Evolutionary conservation across 1,140 invertebrate genomes (phyloP).

Genomic region (Cyclina sinensis): DNA sequence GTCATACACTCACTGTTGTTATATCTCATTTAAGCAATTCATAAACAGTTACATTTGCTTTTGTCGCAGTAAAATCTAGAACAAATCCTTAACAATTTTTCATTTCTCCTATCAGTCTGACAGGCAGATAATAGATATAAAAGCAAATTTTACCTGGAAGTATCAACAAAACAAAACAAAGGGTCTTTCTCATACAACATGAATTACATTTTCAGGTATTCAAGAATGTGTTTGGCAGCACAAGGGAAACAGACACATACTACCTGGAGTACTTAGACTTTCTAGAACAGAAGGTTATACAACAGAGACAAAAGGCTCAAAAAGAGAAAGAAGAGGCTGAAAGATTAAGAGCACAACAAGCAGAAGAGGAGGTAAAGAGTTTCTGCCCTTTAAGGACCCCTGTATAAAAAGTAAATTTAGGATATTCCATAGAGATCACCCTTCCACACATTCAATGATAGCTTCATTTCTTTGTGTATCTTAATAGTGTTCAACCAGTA

Average conservation of each 20-base stretch:
- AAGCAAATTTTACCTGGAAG: too few relatives aligned
- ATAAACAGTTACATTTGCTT: background rate
- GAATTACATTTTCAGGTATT: constrained; percentile 7
- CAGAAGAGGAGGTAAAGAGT: constrained; percentile 60
- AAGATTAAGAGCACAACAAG: background rate
- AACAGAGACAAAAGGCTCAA: constrained; percentile 70
- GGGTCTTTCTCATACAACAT: too few relatives aligned
- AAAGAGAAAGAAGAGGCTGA: constrained; percentile 61
- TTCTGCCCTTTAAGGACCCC: too few relatives aligned
- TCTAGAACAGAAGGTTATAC: constrained; percentile 70
- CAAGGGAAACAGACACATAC: constrained; percentile 68
- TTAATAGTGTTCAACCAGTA: too few relatives aligned
- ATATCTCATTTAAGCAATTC: background rate
- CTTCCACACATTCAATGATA: too few relatives aligned
- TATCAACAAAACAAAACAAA: too few relatives aligned
- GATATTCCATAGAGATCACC: too few relatives aligned
- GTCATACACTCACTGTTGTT: background rate
- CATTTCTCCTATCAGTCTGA: too few relatives aligned
- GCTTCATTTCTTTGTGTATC: too few relatives aligned
- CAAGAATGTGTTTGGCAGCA: background rate
- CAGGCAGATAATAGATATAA: too few relatives aligned
- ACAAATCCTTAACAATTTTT: background rate
- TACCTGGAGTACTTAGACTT: constrained; percentile 72
- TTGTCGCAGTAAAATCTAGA: background rate
- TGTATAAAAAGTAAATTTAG: too few relatives aligned